Conservation (phyloP, 1,140 invertebrate genomes). For the Rhynchophorus ferrugineus region DNA sequence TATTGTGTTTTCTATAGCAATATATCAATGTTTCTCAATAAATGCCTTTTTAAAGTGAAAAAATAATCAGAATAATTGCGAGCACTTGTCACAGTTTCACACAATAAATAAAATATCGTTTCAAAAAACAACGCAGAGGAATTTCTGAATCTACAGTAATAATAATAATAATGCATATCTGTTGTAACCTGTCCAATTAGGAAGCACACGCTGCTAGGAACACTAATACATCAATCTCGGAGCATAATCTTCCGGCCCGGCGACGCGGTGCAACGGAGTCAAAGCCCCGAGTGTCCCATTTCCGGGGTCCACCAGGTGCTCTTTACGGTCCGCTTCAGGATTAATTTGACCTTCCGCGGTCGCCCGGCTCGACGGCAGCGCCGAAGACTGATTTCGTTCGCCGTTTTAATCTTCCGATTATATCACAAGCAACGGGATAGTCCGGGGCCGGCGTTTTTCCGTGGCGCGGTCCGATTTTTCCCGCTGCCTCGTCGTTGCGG, state of each 20-base stretch:
- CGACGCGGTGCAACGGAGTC: neutral
- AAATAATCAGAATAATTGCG: too few relatives aligned
- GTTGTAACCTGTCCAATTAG: neutral
- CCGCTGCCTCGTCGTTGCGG: neutral
- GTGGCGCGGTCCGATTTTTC: neutral
- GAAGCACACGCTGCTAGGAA: neutral
- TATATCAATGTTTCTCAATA: too few relatives aligned
- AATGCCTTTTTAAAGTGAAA: too few relatives aligned
- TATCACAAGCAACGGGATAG: neutral
- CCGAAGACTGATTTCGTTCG: neutral
- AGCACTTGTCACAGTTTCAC: too few relatives aligned
- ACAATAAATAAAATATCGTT: too few relatives aligned
- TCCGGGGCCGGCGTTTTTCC: neutral
- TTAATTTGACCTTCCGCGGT: neutral
- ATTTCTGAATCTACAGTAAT: neutral
- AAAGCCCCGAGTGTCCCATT: neutral
- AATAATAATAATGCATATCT: neutral
- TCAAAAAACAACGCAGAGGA: too few relatives aligned
- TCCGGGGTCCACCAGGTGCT: neutral
- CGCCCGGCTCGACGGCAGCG: neutral
- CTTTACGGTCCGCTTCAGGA: neutral
- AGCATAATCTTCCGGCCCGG: neutral
- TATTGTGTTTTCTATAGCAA: too few relatives aligned
- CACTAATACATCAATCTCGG: neutral
- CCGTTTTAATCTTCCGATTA: neutral